These are phyloP conservation scores for Pantherophis guttatus DNA, from an alignment of 2,113 vertebrate genomes.

Conservation along the genomic window DNA sequence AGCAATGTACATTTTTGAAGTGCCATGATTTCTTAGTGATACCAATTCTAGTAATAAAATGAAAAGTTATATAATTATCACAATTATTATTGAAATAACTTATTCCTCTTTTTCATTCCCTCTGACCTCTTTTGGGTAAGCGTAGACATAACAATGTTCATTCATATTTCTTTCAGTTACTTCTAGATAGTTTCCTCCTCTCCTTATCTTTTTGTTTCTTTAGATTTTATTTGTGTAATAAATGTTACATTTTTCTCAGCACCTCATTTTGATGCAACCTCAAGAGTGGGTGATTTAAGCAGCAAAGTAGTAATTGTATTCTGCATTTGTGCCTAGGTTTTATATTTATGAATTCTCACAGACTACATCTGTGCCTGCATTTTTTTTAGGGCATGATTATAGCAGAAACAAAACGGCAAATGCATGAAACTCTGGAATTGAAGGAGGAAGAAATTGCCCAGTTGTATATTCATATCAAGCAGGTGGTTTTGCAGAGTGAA, in stretches of 20 bases:
- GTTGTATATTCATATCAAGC: constrained; percentile 80
- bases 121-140: background rate
- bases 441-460: constrained; percentile 94
- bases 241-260: background rate
- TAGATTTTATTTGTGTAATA: background rate
- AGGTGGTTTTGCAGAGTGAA: constrained; percentile 78
- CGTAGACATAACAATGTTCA: background rate
- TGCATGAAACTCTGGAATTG: constrained; percentile 95
- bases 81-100: background rate
- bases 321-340: constrained; percentile 19
- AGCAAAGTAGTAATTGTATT: background rate
- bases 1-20: constrained; percentile 36
- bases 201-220: background rate
- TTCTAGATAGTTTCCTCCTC: background rate
- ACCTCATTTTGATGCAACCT: background rate
- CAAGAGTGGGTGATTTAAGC: background rate
- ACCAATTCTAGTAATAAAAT: background rate
- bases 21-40: background rate
- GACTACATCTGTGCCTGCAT: constrained; percentile 34
- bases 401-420: constrained; percentile 94
- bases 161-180: background rate
- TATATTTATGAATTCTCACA: constrained; percentile 39
- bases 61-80: background rate
- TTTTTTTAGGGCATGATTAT: constrained; percentile 91
- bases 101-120: background rate